phyloP scores from a whole-genome alignment of 2,888 invertebrate species.

The Hypomecis punctinalis region DNA sequence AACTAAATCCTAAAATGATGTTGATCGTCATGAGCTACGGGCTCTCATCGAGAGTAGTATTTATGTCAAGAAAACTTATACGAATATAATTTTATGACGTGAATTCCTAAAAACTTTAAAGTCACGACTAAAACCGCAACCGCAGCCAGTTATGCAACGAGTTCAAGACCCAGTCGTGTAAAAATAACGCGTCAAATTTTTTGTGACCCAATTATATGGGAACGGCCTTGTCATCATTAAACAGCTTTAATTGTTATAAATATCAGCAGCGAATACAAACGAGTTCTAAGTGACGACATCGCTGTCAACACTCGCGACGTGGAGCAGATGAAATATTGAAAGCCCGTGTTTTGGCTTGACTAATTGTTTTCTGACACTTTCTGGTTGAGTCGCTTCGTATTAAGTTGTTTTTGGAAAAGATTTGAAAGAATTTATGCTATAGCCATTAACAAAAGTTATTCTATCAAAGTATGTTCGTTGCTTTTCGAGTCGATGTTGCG shows the following conservation, averaged over 20 bases:
- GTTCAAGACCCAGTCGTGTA: not conserved
- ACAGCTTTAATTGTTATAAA: conserved; percentile 34
- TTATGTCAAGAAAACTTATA: not conserved
- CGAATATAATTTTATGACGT: no score
- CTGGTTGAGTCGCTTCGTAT: not conserved
- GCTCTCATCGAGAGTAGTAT: no score
- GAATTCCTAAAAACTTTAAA: no score
- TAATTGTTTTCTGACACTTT: conserved; percentile 26
- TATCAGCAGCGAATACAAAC: conserved; percentile 42
- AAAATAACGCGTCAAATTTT: conserved; percentile 8
- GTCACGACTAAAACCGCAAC: no score
- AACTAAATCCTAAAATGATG: not conserved
- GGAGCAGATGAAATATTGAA: conserved; percentile 47
- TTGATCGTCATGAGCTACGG: no score
- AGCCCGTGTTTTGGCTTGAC: conserved; percentile 28
- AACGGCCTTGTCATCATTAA: conserved; percentile 27
- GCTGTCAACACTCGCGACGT: conserved; percentile 45
- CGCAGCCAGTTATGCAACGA: not conserved
- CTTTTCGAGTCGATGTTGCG: no score
- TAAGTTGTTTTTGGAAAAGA: not conserved
- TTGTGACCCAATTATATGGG: conserved; percentile 22
- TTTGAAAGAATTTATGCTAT: no score
- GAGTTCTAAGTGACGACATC: conserved; percentile 45
- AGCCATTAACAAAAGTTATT: no score
- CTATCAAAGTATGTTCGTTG: no score